Percentiles rank a stretch among this genome's conserved stretches.
Evolutionary conservation across 2,797 vertebrate species (phyloP).

Genomic region (Sebastolobus alascanus): DNA sequence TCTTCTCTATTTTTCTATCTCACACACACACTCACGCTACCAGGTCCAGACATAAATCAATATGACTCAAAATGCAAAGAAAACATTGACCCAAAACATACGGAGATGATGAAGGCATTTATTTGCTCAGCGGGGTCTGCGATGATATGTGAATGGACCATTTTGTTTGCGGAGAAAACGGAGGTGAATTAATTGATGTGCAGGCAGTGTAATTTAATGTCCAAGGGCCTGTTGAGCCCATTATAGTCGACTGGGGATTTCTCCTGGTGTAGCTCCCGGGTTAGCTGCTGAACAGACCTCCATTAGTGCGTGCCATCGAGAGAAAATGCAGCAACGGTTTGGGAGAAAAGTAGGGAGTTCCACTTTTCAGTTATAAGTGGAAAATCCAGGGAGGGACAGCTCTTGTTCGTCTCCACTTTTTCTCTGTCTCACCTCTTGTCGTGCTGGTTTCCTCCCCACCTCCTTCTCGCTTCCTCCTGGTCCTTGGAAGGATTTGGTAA

Average conservation of each 20-base stretch:
- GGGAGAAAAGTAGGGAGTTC: conserved; percentile 20
- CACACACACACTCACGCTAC: conserved; percentile 16
- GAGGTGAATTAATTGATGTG: conserved; percentile 76
- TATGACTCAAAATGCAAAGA: conserved; percentile 74
- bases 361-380: conserved; percentile 42
- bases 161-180: conserved; percentile 79
- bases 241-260: conserved; percentile 56
- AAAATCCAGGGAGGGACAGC: conserved; percentile 45
- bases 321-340: conserved; percentile 24
- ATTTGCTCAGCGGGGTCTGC: conserved; percentile 68
- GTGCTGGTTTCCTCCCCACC: conserved; percentile 50
- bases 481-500: conserved; percentile 77
- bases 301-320: conserved; percentile 18
- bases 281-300: conserved; percentile 51
- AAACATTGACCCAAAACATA: conserved; percentile 76
- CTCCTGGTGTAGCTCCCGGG: conserved; percentile 39
- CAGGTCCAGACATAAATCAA: conserved; percentile 72
- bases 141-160: conserved; percentile 73
- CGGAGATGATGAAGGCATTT: conserved; percentile 74
- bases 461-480: conserved; percentile 45
- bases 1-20: conserved; percentile 45
- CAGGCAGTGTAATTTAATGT: conserved; percentile 71
- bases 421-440: conserved; percentile 58
- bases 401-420: conserved; percentile 45
- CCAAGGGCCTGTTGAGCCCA: conserved; percentile 49